A percentile compares a stretch with the other conserved stretches of the same genome.
Conservation (phyloP, 1,140 invertebrate genomes). For the Pseudomyrmex dendroicus region DNA sequence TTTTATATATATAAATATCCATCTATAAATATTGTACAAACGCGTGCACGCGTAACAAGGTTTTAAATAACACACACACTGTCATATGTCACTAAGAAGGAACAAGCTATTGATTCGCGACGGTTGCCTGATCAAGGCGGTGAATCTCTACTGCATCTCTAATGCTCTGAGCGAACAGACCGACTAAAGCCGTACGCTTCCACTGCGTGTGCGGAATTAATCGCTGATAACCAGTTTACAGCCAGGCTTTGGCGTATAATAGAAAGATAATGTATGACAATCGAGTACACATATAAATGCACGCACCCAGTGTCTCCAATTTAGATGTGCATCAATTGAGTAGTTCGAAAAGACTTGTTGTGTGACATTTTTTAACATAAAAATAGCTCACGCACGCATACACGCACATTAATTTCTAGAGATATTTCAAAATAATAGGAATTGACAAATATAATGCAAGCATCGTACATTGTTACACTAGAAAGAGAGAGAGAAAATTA, state of each 20-base stretch:
- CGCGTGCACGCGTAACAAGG: no score
- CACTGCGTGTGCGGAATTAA: constrained; percentile 32
- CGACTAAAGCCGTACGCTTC: constrained; percentile 42
- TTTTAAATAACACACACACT: no score
- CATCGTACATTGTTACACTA: no score
- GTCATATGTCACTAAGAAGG: constrained; percentile 7
- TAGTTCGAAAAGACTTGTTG: neutral
- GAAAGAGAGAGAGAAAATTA: no score
- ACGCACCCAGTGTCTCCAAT: constrained; percentile 31
- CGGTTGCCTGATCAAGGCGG: constrained; percentile 30
- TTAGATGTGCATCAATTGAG: constrained; percentile 11
- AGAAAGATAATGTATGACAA: constrained; percentile 34
- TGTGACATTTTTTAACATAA: constrained; percentile 1
- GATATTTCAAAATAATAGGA: neutral
- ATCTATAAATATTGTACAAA: no score
- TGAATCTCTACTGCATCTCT: constrained; percentile 26
- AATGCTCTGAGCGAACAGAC: constrained; percentile 23
- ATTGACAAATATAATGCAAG: neutral
- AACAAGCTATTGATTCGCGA: constrained; percentile 10
- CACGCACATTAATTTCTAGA: neutral
- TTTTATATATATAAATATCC: neutral
- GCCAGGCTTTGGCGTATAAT: constrained; percentile 7
- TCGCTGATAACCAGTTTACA: constrained; percentile 52
- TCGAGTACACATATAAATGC: constrained; percentile 16
- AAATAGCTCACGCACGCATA: no score